Base-by-base conservation (phyloP, 2,797 vertebrate genomes). In the Takifugu rubripes region DNA sequence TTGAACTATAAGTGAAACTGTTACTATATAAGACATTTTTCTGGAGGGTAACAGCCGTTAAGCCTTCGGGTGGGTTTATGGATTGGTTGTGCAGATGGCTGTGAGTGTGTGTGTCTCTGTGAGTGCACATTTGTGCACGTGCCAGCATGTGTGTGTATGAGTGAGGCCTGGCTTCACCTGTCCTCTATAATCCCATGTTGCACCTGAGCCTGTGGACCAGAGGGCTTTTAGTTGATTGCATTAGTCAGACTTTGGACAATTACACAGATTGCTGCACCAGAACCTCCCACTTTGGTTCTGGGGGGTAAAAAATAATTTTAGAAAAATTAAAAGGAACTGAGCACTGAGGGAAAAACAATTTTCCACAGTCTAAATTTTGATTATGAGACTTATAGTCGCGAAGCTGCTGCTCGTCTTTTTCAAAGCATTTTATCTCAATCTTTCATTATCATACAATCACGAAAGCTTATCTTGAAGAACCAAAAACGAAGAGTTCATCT, bases 181-280 rank as follows among this genome's bases (percentile, higher is more conserved):
- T 88, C 87, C 84, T n/a, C 40, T 78, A 68, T 90, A 90, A 91
- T 91, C 89, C 88, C 85, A 74, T 25, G 78, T 66, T 78, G 81
- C 85, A 88, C 84, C 87, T 88, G 85, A 76, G 77, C 81, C 79
- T 68, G 64, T 80, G 82, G 81, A 84, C 88, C 84, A 61, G 76
- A 54, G 81, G 83, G 88, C 90, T 90, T 91, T 92, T 91, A 91
- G 87, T 84, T 87, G 86, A 92, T 92, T 92, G 89, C 83, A 86
- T 84, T 80, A 83, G 87, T 87, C 84, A 82, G 78, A 85, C 76
- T 87, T 80, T 77, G 83, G 79, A 89, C 90, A 88, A 89, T 89
- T 90, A 90, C 81, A 78, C 77, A 88, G 88, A 91, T 90, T 91
- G 89, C 88, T 89, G 82, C 68, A 86, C 86, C 75, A 82, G 83